A percentile compares a stretch with the other conserved stretches of the same genome.
Evolutionary conservation across 2,113 vertebrate genomes (phyloP).

Genomic region (western clawed frog (Xenopus tropicalis)): UCB_Xtro_10.0 CM004450.2:146457501-146458000

Average conservation of each 20-base stretch:
- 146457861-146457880: too few relatives aligned
- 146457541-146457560: too few relatives aligned
- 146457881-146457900: too few relatives aligned
- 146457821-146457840: too few relatives aligned
- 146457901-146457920: background rate
- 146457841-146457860: background rate
- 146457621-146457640: slow-evolving; percentile 96
- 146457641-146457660: slow-evolving; percentile 87
- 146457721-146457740: slow-evolving; percentile 97
- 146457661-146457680: slow-evolving; percentile 70
- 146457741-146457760: slow-evolving; percentile 92
- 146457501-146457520: too few relatives aligned
- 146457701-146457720: slow-evolving; percentile 90
- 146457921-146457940: too few relatives aligned
- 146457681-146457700: slow-evolving; percentile 70
- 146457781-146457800: background rate
- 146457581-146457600: too few relatives aligned
- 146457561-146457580: too few relatives aligned
- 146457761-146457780: slow-evolving; percentile 83
- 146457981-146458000: too few relatives aligned
- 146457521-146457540: too few relatives aligned
- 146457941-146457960: too few relatives aligned
- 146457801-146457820: too few relatives aligned
- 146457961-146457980: background rate
- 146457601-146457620: slow-evolving; percentile 87